A percentile compares a stretch with the other conserved stretches of the same genome.
These are phyloP conservation scores for Tautogolabrus adspersus DNA, from an alignment of 2,113 vertebrate species.

Conservation along the genomic window DNA sequence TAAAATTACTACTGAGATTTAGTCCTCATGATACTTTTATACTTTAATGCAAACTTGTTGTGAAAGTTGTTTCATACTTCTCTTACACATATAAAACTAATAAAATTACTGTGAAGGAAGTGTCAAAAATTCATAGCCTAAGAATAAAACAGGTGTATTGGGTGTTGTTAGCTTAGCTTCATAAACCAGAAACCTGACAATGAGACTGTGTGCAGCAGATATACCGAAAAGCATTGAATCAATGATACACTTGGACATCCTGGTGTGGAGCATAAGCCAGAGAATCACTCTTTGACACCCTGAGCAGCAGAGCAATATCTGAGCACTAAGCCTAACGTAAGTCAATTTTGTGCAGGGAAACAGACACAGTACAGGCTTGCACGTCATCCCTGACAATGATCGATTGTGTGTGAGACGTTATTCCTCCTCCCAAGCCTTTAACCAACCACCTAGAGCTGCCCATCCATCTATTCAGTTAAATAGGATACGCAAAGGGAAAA, in stretches of 20 bases:
- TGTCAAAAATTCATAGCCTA: neutral
- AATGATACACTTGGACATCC: slow-evolving; percentile 40
- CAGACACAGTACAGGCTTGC: slow-evolving; percentile 25
- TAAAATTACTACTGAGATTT: too few relatives aligned
- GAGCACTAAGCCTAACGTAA: slow-evolving; percentile 42
- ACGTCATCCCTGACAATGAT: slow-evolving; percentile 58
- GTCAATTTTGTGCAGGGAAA: slow-evolving; percentile 42
- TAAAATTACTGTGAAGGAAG: neutral
- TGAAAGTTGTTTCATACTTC: too few relatives aligned
- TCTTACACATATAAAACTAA: neutral
- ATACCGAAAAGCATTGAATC: slow-evolving; percentile 36
- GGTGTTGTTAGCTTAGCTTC: neutral
- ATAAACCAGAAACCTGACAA: neutral
- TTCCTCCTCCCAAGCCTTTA: slow-evolving; percentile 37
- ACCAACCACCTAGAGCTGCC: slow-evolving; percentile 1
- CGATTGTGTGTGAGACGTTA: slow-evolving; percentile 49
- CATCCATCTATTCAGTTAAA: slow-evolving; percentile 26
- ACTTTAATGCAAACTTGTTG: neutral
- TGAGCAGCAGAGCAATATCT: slow-evolving; percentile 60
- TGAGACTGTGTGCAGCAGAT: slow-evolving; percentile 7
- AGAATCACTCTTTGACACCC: slow-evolving; percentile 41
- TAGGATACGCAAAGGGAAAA: slow-evolving; percentile 34
- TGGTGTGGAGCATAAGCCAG: slow-evolving; percentile 33
- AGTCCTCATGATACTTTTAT: too few relatives aligned
- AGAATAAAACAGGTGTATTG: neutral